A percentile compares a stretch with the other conserved stretches of the same genome.
Conservation (phyloP, 2,797 vertebrate species). For the Gymnoscopelus microlampas region DNA sequence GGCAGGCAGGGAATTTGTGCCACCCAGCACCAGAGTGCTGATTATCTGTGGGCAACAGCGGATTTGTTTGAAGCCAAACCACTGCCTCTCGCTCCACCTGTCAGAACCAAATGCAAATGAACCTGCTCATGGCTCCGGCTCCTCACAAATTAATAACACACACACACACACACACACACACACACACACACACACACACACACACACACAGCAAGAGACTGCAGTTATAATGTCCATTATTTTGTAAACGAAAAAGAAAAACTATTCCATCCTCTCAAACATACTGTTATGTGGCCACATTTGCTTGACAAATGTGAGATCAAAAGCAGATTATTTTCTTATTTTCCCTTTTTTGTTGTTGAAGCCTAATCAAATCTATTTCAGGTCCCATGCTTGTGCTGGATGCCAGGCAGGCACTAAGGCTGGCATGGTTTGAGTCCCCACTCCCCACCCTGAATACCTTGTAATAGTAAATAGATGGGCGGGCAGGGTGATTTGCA, state of each 20-base stretch:
- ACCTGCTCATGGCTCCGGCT: conserved; percentile 70
- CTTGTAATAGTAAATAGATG: conserved; percentile 80
- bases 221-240: conserved; percentile 79
- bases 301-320: conserved; percentile 77
- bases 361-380: conserved; percentile 79
- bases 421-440: conserved; percentile 65
- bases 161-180: too few relatives aligned
- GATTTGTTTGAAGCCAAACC: conserved; percentile 67
- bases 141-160: conserved; percentile 72
- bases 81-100: conserved; percentile 58
- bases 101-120: conserved; percentile 74
- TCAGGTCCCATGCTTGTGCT: conserved; percentile 59
- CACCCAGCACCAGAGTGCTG: conserved; percentile 62
- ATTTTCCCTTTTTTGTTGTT: conserved; percentile 36
- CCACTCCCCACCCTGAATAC: conserved; percentile 74
- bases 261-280: conserved; percentile 61
- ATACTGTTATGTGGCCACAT: conserved; percentile 71
- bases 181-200: too few relatives aligned
- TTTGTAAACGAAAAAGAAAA: conserved; percentile 72
- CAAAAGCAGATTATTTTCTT: conserved; percentile 58
- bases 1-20: conserved; percentile 60
- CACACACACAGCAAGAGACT: conserved; percentile 59
- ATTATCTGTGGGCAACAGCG: conserved; percentile 68
- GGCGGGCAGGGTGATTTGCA: conserved; percentile 76
- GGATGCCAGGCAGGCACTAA: conserved; percentile 56